phyloP scores from a whole-genome alignment of 2,888 invertebrate genomes.

The Hypsopygia costalis region DNA sequence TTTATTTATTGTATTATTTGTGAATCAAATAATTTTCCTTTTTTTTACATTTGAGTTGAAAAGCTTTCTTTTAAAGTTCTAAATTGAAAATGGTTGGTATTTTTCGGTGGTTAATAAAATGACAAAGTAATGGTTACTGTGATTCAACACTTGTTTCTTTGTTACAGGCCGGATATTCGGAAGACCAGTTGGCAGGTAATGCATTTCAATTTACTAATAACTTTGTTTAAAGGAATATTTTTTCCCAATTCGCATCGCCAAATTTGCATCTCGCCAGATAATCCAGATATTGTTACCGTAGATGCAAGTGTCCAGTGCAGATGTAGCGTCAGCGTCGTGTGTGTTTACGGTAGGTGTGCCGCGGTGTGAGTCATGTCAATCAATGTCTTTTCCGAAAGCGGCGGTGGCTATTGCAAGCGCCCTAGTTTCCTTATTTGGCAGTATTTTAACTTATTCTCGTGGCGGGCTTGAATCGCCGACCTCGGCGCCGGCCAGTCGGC shows the following conservation, averaged over 20 bases:
- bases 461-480: slow-evolving; percentile 26
- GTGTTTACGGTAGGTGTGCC: slow-evolving; percentile 29
- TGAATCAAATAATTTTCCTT: too few relatives aligned
- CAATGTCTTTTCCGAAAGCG: slow-evolving; percentile 71
- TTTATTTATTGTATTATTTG: too few relatives aligned
- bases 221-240: not conserved
- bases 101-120: too few relatives aligned
- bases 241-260: too few relatives aligned
- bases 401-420: slow-evolving; percentile 67
- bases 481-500: slow-evolving; percentile 17
- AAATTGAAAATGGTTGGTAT: not conserved
- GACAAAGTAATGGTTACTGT: too few relatives aligned
- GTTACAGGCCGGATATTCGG: slow-evolving; percentile 91
- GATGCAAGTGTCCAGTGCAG: slow-evolving; percentile 22
- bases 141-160: slow-evolving; percentile 13
- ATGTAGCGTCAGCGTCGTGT: slow-evolving; percentile 9
- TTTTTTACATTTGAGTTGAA: too few relatives aligned
- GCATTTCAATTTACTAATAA: not conserved
- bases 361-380: slow-evolving; percentile 68
- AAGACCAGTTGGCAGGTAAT: slow-evolving; percentile 95
- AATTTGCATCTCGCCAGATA: not conserved
- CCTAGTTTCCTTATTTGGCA: slow-evolving; percentile 82
- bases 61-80: not conserved
- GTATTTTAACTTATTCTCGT: slow-evolving; percentile 77
- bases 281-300: slow-evolving; percentile 8